These are phyloP conservation scores for Xestia rhomboidea DNA, from an alignment of 2,888 invertebrate genomes.

Conservation along the genomic window DNA sequence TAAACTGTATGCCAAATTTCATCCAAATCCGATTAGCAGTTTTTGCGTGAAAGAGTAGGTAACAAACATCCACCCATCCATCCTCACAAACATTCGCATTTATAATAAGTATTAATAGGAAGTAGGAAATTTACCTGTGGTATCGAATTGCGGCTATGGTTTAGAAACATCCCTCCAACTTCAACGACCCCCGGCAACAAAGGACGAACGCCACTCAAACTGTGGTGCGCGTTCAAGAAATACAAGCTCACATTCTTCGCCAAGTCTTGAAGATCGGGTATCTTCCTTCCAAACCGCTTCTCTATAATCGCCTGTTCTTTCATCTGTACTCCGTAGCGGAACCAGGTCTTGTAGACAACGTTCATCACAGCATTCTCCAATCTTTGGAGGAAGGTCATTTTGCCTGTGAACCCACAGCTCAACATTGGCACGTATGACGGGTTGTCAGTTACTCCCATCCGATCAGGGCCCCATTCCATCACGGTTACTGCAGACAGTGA, in stretches of 20 bases:
- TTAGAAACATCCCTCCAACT: conserved; percentile 91
- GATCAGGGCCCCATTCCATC: conserved; percentile 35
- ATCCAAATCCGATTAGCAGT: too few relatives aligned
- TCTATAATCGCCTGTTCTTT: conserved; percentile 83
- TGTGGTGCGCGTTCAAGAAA: conserved; percentile 91
- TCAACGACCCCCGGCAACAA: conserved; percentile 90
- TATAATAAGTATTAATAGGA: too few relatives aligned
- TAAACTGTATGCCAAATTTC: too few relatives aligned
- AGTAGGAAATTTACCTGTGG: conserved; percentile 77
- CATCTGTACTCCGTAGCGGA: conserved; percentile 75
- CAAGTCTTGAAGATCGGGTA: conserved; percentile 88
- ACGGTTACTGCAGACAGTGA: conserved; percentile 5
- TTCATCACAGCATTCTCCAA: conserved; percentile 81
- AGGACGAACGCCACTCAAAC: conserved; percentile 90
- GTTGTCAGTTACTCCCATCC: conserved; percentile 29
- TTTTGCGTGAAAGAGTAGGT: too few relatives aligned
- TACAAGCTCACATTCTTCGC: conserved; percentile 87
- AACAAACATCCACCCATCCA: too few relatives aligned
- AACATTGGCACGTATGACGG: conserved; percentile 88
- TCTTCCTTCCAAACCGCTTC: conserved; percentile 83
- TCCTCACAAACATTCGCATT: too few relatives aligned
- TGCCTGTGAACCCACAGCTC: conserved; percentile 85
- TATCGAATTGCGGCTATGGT: conserved; percentile 77
- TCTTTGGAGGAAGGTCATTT: conserved; percentile 89
- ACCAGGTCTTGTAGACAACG: conserved; percentile 79